These are phyloP conservation scores for Cyanoramphus novaezelandiae DNA, from an alignment of 2,113 vertebrate genomes.

Conservation along the genomic window DNA sequence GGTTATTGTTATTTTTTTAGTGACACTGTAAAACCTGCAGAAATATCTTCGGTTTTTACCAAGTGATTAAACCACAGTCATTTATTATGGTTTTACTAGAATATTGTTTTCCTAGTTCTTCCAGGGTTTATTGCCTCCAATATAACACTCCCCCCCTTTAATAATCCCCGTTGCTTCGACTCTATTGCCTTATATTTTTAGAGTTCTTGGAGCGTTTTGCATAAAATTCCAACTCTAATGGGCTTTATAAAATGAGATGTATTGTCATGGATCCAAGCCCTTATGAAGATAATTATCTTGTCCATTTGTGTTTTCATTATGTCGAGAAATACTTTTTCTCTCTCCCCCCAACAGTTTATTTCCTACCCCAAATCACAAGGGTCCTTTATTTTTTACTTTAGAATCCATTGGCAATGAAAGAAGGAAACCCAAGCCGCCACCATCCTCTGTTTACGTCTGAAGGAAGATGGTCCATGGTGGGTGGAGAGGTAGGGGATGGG, in stretches of 20 bases:
- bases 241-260: constrained; percentile 70
- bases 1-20: not conserved
- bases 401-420: not conserved
- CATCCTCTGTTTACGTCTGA: not conserved
- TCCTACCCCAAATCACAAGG: not conserved
- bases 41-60: constrained; percentile 75
- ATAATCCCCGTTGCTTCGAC: constrained; percentile 72
- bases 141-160: constrained; percentile 61
- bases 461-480: not conserved
- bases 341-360: not conserved
- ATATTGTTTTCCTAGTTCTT: constrained; percentile 71
- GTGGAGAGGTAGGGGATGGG: not conserved
- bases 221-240: constrained; percentile 73
- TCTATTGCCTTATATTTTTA: constrained; percentile 74
- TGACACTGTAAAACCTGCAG: constrained; percentile 59
- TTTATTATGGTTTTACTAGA: constrained; percentile 72
- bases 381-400: not conserved
- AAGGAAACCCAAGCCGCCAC: not conserved
- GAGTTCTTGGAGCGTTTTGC: constrained; percentile 65
- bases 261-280: constrained; percentile 63
- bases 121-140: constrained; percentile 68
- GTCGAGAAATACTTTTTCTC: constrained; percentile 37
- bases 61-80: constrained; percentile 75
- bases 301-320: constrained; percentile 67
- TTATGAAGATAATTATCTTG: constrained; percentile 72